These are phyloP conservation scores for Nemurella pictetii DNA, from an alignment of 2,888 invertebrate genomes.

Conservation along the genomic window DNA sequence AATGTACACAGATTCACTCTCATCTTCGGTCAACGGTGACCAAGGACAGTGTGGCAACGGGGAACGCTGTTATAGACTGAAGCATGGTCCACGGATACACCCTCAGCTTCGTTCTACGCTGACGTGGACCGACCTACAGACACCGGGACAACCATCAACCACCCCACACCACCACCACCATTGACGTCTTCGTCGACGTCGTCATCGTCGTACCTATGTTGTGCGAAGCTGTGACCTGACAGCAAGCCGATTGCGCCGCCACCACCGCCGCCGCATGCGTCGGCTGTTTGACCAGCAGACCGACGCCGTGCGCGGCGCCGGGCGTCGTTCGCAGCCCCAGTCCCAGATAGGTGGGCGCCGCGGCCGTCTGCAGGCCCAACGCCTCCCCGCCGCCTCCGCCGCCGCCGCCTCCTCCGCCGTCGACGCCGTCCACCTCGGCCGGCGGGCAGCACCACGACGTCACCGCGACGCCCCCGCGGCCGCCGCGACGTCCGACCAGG, in stretches of 20 bases:
- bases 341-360: constrained; percentile 19
- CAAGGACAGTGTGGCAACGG: too few species aligned
- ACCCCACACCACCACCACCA: too few species aligned
- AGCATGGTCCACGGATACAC: too few species aligned
- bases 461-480: not conserved
- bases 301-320: constrained; percentile 8
- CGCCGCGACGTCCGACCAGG: not conserved
- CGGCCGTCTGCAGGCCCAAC: constrained; percentile 35
- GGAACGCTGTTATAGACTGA: too few species aligned
- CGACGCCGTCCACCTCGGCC: not conserved
- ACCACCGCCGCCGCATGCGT: constrained; percentile 39
- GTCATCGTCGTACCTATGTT: constrained; percentile 51
- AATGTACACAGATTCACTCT: too few species aligned
- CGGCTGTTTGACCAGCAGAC: constrained; percentile 23
- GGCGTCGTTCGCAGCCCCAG: constrained; percentile 22
- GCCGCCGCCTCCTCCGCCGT: constrained; percentile 15
- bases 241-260: constrained; percentile 39
- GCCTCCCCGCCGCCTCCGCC: constrained; percentile 33
- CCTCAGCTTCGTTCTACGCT: too few species aligned
- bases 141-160: too few species aligned
- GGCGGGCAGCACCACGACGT: constrained; percentile 4
- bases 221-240: constrained; percentile 55
- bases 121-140: too few species aligned
- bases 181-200: not conserved
- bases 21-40: too few species aligned